phyloP scores from a whole-genome alignment of 2,888 invertebrate genomes.

The Mayetiola destructor region DNA sequence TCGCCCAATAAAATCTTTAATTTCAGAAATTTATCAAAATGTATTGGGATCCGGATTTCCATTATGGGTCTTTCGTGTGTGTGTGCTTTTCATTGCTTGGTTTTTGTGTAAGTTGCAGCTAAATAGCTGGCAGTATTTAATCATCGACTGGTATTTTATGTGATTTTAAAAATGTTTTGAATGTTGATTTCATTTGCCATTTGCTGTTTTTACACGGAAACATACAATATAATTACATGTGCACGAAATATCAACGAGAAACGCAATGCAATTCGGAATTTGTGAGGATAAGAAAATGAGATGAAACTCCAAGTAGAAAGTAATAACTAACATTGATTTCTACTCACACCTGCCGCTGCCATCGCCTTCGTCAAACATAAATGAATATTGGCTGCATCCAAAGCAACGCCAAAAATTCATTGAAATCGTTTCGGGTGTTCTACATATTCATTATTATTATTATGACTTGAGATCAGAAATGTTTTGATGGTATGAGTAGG shows the following conservation, averaged over 20 bases:
- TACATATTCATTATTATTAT: background rate
- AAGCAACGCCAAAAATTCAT: background rate
- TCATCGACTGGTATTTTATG: background rate
- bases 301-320: background rate
- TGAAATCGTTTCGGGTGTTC: background rate
- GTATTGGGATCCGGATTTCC: too few relatives aligned
- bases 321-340: slow-evolving; percentile 7
- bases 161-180: too few relatives aligned
- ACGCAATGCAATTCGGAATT: too few relatives aligned
- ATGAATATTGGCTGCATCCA: too few relatives aligned
- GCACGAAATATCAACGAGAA: background rate
- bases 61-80: too few relatives aligned
- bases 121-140: background rate
- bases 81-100: background rate
- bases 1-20: too few relatives aligned
- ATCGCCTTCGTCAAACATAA: background rate
- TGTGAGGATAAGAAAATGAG: too few relatives aligned
- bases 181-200: too few relatives aligned
- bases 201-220: too few relatives aligned
- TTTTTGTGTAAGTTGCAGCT: background rate
- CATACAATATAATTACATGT: slow-evolving; percentile 3
- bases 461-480: background rate
- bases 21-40: too few relatives aligned
- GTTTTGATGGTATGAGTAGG: background rate
- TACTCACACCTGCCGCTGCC: slow-evolving; percentile 7